Evolutionary conservation across 2,113 vertebrate species (phyloP).

Genomic region (Agapornis roseicollis): DNA sequence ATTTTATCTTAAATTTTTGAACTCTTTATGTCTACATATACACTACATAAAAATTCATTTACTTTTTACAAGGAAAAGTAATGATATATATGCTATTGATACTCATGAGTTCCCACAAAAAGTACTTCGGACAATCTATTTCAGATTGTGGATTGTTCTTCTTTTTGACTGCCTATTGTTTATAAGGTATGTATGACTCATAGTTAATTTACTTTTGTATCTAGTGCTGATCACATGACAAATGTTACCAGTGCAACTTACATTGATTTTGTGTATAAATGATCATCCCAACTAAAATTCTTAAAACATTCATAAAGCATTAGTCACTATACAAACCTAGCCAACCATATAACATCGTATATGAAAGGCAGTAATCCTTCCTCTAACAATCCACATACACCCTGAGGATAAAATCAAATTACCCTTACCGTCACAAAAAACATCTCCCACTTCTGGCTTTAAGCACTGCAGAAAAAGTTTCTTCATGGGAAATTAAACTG

Average conservation of each 20-base stretch:
- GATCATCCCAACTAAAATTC: background rate
- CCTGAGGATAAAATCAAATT: background rate
- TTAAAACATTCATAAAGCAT: conserved; percentile 9
- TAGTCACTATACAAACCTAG: background rate
- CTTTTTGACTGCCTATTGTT: background rate
- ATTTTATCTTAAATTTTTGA: background rate
- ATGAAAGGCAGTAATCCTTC: background rate
- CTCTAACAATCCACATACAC: background rate
- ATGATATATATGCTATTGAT: background rate
- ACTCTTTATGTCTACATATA: background rate
- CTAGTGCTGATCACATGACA: background rate
- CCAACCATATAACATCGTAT: background rate
- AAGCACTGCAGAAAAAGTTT: background rate
- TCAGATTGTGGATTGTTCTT: background rate
- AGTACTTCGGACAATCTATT: background rate
- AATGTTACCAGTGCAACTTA: background rate
- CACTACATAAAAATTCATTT: background rate
- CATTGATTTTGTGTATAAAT: background rate
- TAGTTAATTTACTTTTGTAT: background rate
- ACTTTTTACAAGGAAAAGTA: background rate
- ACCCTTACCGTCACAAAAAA: background rate
- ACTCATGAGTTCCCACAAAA: background rate
- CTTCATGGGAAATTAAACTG: background rate
- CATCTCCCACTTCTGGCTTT: background rate
- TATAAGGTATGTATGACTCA: background rate